Base-by-base conservation (phyloP, 1,140 invertebrate genomes). In the Forficula auricularia region DNA sequence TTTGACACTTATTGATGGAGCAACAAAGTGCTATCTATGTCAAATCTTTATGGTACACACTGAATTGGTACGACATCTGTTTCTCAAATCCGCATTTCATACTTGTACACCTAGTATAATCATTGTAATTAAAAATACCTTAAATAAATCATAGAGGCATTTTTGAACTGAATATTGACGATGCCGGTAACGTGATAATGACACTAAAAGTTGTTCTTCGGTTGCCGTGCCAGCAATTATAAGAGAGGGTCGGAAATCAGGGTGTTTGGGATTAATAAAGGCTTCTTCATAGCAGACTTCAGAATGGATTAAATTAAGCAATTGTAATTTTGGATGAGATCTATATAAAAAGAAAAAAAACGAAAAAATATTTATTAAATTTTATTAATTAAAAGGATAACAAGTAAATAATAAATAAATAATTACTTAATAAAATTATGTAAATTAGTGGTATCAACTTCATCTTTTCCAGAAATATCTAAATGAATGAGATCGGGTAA, bases 131-230 rank as follows among this genome's bases (percentile, higher is more conserved):
- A 27, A 27, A 6, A 10, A 27, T 27, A 27, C 22, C 22, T 71
- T 69, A 50, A 82, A 82, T 34, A 83, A 59, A 56, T 77, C 73
- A 58, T 77, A 80, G 8, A 83, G 56, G 43, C 75, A 75, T 55
- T 78, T 80, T 54, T 82, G 78, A 4, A 82, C 68, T 53, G 76
- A 82, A 38, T 68, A 58, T 22, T 67, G 63, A 36, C 77, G 65
- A 18, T 61, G 61, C 3, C 65, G 63, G 52, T 84, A 81, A 42
- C 71, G 65, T 50, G 64, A 64, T 10, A 84, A 61, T 19, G 67
- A 66, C 51, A 76, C 72, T 45, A 79, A 53, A 38, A 79, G 66
- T 63, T 79, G 76, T 19, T 61, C 57, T 52, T 77, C 72, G 40
- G 63, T 68, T 10, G 70, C 73, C 40, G 68, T 71, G 27, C 76